Conservation (phyloP, 1,140 invertebrate genomes). For the Riptortus pedestris region DNA sequence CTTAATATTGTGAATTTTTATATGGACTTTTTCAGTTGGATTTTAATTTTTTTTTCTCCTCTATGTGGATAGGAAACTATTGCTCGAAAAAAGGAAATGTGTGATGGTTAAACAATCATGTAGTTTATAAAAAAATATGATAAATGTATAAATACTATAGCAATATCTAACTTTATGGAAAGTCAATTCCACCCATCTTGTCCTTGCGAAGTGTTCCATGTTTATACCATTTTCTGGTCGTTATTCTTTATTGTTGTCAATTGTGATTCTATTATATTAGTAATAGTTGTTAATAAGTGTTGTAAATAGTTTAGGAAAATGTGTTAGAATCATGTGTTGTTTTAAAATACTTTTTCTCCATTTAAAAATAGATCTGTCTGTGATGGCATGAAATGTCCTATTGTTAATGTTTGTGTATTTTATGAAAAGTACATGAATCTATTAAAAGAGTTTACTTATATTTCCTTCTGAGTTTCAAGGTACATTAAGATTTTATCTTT, state of each 20-base stretch:
- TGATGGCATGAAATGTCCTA: constrained; percentile 26
- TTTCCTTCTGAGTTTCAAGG: too few relatives aligned
- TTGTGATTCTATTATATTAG: constrained; percentile 22
- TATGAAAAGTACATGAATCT: constrained; percentile 20
- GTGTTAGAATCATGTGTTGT: constrained; percentile 11
- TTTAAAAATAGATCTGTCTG: constrained; percentile 23
- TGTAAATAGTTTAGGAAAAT: constrained; percentile 21
- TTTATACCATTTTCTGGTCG: constrained; percentile 9
- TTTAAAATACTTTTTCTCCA: constrained; percentile 7
- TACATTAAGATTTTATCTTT: too few relatives aligned
- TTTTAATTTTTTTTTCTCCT: constrained; percentile 2
- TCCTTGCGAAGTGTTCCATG: constrained; percentile 19
- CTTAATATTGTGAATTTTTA: constrained; percentile 9
- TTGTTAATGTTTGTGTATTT: constrained; percentile 23
- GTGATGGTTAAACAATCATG: constrained; percentile 17
- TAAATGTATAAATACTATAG: neutral
- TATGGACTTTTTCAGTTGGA: too few relatives aligned
- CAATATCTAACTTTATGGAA: constrained; percentile 16
- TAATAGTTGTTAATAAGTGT: constrained; percentile 20
- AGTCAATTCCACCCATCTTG: constrained; percentile 17
- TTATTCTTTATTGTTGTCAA: constrained; percentile 22
- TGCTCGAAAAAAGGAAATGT: constrained; percentile 18
- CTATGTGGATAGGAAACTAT: constrained; percentile 13
- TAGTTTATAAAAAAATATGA: constrained; percentile 5
- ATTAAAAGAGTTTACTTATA: too few relatives aligned